Evolutionary conservation across 2,888 invertebrate species (phyloP), one percentile per base, ranked within the genome.

Genomic region (Teleiodes luculella): DNA sequence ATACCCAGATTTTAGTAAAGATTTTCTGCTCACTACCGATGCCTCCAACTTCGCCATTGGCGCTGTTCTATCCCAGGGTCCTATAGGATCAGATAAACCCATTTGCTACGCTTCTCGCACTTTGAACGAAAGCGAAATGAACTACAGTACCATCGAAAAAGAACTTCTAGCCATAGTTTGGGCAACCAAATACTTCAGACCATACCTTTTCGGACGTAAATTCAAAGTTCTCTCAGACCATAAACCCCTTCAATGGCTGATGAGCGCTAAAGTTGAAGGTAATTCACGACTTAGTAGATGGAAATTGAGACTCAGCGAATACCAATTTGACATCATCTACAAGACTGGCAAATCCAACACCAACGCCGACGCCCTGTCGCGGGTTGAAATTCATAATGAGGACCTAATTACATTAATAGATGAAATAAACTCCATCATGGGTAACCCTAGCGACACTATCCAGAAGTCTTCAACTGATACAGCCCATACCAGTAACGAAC

Each of bases 111-210:
- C 55, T 1, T 52, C 55, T n/a, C 52, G 60, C 6, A 68, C 68
- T 5, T 45, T 69, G 14, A 65, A 60, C 31, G 59, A 59, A 10
- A 56, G 62, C 6, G 68, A 70, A 56, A 36, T 28, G 14, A 66
- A 63, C 33, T 69, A 70, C 53, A n/a, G n/a, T n/a, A n/a, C n/a
- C n/a, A n/a, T n/a, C n/a, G n/a, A n/a, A n/a, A n/a, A n/a, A n/a
- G n/a, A n/a, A n/a, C n/a, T 36, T n/a, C 36, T 36, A n/a, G 36
- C 36, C n/a, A 36, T 36, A 11, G 36, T 36, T 8, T 36, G 5
- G 5, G 36, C 36, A 4, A 36, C 36, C 4, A 36, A 36, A 11
- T 36, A 36, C n/a, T 36, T 36, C n/a, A 4, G 30, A 30, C 30
- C 30, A 6, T 30, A 30, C 30, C 8, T 30, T 6, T 30, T 30